Evolutionary conservation across 2,113 vertebrate genomes (phyloP).

Genomic region (Oncorhynchus gorbuscha): DNA sequence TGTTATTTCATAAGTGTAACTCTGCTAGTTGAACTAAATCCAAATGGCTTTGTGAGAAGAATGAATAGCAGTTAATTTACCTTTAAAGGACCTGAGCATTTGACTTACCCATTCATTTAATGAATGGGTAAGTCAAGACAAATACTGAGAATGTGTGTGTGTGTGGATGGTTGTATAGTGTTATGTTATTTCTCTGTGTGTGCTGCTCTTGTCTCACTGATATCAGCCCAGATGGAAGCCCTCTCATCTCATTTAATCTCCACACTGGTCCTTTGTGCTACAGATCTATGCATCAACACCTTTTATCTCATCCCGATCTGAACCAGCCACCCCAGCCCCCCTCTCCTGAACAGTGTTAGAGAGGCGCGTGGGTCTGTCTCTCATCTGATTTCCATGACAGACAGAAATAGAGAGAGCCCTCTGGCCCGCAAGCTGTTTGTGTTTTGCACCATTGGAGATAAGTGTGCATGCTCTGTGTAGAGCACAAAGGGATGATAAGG

Average conservation of each 20-base stretch:
- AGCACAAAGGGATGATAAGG: slow-evolving; percentile 52
- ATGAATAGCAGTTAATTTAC: slow-evolving; percentile 41
- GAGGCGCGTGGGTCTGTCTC: slow-evolving; percentile 46
- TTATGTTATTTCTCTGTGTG: slow-evolving; percentile 8
- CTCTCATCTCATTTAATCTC: slow-evolving; percentile 6
- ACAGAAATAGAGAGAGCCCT: slow-evolving; percentile 31
- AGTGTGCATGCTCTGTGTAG: slow-evolving; percentile 45
- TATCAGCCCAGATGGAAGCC: slow-evolving; percentile 22
- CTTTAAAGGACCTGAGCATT: slow-evolving; percentile 49
- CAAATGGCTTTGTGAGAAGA: background rate
- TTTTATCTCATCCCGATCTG: slow-evolving; percentile 33
- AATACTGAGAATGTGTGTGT: slow-evolving; percentile 16
- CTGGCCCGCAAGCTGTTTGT: slow-evolving; percentile 51
- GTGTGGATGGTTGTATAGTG: slow-evolving; percentile 1
- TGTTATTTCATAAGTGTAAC: background rate
- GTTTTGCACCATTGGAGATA: slow-evolving; percentile 65
- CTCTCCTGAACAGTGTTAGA: slow-evolving; percentile 28
- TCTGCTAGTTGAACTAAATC: background rate
- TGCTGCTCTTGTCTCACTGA: slow-evolving; percentile 26
- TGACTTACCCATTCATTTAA: background rate
- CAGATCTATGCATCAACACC: slow-evolving; percentile 27
- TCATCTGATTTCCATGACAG: slow-evolving; percentile 46
- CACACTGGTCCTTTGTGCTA: slow-evolving; percentile 10
- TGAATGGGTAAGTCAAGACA: slow-evolving; percentile 8
- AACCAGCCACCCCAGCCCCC: background rate